Base-by-base conservation (phyloP, 2,888 invertebrate genomes). In the Scaptodrosophila latifasciaeformis region DNA sequence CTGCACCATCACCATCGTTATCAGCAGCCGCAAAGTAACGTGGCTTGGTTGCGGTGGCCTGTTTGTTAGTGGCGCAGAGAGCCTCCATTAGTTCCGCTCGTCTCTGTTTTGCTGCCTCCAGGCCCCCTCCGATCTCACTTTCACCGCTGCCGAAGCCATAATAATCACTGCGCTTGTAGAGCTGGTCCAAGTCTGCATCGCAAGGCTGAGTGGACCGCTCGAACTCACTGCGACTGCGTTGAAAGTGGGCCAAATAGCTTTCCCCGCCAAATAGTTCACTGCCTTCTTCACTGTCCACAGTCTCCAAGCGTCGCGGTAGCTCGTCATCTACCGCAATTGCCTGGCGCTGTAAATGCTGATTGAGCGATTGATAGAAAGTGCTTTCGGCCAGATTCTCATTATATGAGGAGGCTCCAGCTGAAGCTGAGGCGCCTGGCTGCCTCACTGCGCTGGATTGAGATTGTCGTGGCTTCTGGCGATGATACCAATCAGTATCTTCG, bases 161-260 rank as follows among this genome's bases (percentile, higher is more conserved):
- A 47, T 67, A 68, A 4, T 71, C 71, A 21, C 59, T 62, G 12
- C 65, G 59, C 12, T 54, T 53, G 12, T 59, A 59, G 31, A 57
- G 13, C 34, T 51, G 57, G n/a, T 58, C 48, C 15, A 44, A 0
- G n/a, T 57, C 50, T 0, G 58, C 65, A 15, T 46, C 45, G 9
- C 37, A 37, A 1, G 54, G 57, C 45, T 40, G 40, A 6, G 60
- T 7, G 10, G 49, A 42, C 5, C 64, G 54, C 10, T 67, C 70
- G 34, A 67, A 67, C 5, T 70, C 59, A 40, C 57, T 59, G 44
- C 66, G 64, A 18, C 59, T 58, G 29, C 65, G 82, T 42, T 82
- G 82, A 57, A 82, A 85, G 56, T 85, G 85, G 35, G 83, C 83
- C 60, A 85, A 74, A 65, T 85, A 85, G 64, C 70, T 83, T 47